Evolutionary conservation across 2,797 vertebrate genomes (phyloP), one percentile per base, ranked within the genome.

Genomic region (Valencia hispanica): DNA sequence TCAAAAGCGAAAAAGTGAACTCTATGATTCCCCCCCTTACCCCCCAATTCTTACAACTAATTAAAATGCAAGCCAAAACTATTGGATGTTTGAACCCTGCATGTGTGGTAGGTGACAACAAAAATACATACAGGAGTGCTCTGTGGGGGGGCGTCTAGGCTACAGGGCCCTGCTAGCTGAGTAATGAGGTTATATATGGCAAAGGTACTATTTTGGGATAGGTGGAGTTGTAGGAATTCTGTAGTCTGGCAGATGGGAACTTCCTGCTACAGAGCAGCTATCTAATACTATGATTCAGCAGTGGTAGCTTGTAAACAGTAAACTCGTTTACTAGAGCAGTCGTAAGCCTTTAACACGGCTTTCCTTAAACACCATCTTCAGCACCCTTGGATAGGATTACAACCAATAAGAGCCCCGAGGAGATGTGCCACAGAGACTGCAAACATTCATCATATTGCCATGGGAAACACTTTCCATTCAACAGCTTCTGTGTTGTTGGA

Each of bases 181-280:
- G 74, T 86, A 72, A 77, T 85, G 81, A 89, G 84, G 88, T 92
- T 94, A 93, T 88, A 93, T 88, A 82, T 89, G 92, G 93, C 81
- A 86, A 82, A 72, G 88, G 75, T 57, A 34, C 93, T 95, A 95
- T 94, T 93, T 85, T 77, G 80, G 82, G 77, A 82, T 34, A 75
- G 77, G 72, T 12, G 20, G 81, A 72, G 74, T 73, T 69, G 80
- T 91, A 75, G 65, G 59, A 74, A 83, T 83, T 78, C 45, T 79
- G 75, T 79, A 68, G 73, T 87, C 78, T 61, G 70, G 72, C 82
- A 72, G 82, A 80, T 79, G 75, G 61, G 65, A 80, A 79, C 66
- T 72, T 68, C 76, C 34, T 22, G 5, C 47, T 79, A 41, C 69
- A 68, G 63, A 82, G 55, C 14, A 73, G 12, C 18, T 79, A 8